Evolutionary conservation across 2,113 vertebrate species (phyloP).

Genomic region (Petromus typicus): DNA sequence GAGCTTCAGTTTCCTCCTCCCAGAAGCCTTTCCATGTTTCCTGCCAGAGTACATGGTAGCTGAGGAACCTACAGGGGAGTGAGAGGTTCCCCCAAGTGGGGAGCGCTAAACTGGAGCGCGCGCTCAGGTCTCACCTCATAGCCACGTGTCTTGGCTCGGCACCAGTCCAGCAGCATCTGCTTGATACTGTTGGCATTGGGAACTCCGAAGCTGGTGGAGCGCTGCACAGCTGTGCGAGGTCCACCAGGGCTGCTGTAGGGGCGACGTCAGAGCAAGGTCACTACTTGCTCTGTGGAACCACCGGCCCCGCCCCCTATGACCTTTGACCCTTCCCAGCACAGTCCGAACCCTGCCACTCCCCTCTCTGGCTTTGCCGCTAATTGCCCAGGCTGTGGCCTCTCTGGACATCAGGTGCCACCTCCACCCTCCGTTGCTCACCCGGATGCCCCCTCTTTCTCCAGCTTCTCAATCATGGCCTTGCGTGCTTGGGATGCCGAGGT

Average conservation of each 20-base stretch:
- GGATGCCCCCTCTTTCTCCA: constrained; percentile 92
- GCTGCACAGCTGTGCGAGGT: constrained; percentile 91
- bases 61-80: not conserved
- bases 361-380: too few species aligned
- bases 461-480: constrained; percentile 97
- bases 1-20: not conserved
- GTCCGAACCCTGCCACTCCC: not conserved
- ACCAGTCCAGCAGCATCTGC: constrained; percentile 99
- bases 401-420: too few species aligned
- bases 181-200: constrained; percentile 98
- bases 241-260: constrained; percentile 87
- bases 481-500: constrained; percentile 93
- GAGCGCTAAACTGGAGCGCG: not conserved
- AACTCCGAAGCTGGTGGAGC: constrained; percentile 96
- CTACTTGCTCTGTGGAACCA: not conserved
- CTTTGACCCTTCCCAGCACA: not conserved
- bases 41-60: not conserved
- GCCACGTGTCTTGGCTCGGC: constrained; percentile 96
- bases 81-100: not conserved
- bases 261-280: not conserved
- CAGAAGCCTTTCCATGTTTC: not conserved
- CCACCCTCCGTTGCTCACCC: constrained; percentile 86
- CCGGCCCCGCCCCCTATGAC: not conserved
- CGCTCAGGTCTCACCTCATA: constrained; percentile 90
- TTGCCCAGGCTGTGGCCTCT: not conserved